Evolutionary conservation across 2,888 invertebrate genomes (phyloP), one percentile per base, ranked within the genome.

Genomic region (Orchesella flavescens): DNA sequence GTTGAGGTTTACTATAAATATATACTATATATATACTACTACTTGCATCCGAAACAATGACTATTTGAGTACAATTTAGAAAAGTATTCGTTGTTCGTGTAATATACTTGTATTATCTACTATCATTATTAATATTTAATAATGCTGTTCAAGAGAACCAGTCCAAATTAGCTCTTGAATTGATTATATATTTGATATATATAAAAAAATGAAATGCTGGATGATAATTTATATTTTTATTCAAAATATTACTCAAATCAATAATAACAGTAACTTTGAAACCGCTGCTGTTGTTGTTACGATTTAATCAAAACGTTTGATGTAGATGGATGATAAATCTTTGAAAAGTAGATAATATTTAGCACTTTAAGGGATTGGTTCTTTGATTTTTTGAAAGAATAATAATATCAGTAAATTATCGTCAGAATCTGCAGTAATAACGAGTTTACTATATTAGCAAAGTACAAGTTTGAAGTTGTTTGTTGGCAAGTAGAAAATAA

Each of bases 351-450:
- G 75, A 65, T 73, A 34, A 34, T 34, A 34, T 4, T 34, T 34
- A 63, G 71, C 23, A 79, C 72, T 80, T 73, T 72, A 57, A 73
- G 44, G 73, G 80, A 80, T 73, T 80, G 80, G 80, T 80, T 59
- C 73, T 66, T 55, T 53, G 23, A 68, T n/a, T 43, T 34, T 75
- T 75, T 24, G 34, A 34, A 34, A 34, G 7, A 34, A 34, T n/a
- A n/a, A n/a, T n/a, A n/a, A n/a, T n/a, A n/a, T n/a, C n/a, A n/a
- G n/a, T n/a, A n/a, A n/a, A n/a, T n/a, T 34, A 34, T 34, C 34
- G 2, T 34, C 34, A 34, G 34, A 34, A 34, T 34, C 3, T 61
- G 12, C 24, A 61, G 61, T 61, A 66, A n/a, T 23, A 12, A 23
- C 5, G 66, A 66, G 43, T 15, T 10, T 53, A 74, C 15, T 68